Conservation (phyloP, 2,113 vertebrate genomes). For the Larimichthys crocea region DNA sequence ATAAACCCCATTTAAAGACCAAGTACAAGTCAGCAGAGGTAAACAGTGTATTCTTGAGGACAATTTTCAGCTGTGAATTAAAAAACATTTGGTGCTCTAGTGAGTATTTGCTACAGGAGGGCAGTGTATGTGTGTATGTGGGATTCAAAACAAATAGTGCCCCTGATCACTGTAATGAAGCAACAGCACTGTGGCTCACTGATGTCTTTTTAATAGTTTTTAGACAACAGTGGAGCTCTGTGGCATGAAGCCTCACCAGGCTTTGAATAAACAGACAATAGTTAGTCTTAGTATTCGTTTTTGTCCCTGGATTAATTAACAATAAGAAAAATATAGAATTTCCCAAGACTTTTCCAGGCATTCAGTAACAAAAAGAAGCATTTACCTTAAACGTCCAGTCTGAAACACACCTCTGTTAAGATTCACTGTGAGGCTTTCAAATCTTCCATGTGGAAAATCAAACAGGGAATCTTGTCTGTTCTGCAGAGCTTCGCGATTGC, state of each 20-base stretch:
- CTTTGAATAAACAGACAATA: not conserved
- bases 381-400: not conserved
- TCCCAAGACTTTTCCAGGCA: not conserved
- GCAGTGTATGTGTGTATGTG: not conserved
- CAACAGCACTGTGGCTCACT: not conserved
- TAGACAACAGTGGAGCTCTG: not conserved
- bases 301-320: not conserved
- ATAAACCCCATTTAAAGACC: no score
- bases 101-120: not conserved
- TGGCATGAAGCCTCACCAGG: not conserved
- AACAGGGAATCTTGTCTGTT: constrained; percentile 17
- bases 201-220: not conserved
- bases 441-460: constrained; percentile 46
- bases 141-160: not conserved
- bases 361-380: not conserved
- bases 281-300: not conserved
- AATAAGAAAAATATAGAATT: not conserved
- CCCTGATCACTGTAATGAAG: not conserved
- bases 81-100: not conserved
- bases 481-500: not conserved
- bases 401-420: constrained; percentile 6
- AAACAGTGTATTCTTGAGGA: not conserved
- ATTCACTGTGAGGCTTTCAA: not conserved
- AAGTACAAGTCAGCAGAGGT: not conserved
- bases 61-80: not conserved